phyloP scores from a whole-genome alignment of 1,140 invertebrate species.

The Leucophenga varia region DNA sequence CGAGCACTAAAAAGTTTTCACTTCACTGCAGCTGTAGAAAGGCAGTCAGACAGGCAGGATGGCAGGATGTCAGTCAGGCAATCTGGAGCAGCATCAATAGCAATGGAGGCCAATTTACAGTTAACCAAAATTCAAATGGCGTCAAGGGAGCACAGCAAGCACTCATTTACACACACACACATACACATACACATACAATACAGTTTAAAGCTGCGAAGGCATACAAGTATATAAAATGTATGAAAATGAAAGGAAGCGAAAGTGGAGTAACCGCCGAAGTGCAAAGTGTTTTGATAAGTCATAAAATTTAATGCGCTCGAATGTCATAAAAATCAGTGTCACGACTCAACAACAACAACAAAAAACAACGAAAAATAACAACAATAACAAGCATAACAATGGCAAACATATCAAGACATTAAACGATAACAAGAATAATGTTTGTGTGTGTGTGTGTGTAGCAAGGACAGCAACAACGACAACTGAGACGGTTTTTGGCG shows the following conservation, averaged over 20 bases:
- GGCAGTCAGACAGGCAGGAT: background rate
- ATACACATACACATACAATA: too few relatives aligned
- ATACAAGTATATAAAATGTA: too few relatives aligned
- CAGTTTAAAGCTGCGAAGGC: too few relatives aligned
- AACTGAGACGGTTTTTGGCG: too few relatives aligned
- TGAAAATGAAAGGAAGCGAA: too few relatives aligned
- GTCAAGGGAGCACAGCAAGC: background rate
- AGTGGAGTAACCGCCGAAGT: slow-evolving; percentile 13
- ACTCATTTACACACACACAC: too few relatives aligned
- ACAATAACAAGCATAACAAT: too few relatives aligned
- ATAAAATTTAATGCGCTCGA: slow-evolving; percentile 44
- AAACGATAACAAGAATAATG: too few relatives aligned
- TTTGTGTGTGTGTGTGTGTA: too few relatives aligned
- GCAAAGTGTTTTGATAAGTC: slow-evolving; percentile 48
- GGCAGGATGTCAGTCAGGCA: slow-evolving; percentile 44
- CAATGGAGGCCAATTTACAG: slow-evolving; percentile 45
- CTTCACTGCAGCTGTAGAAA: slow-evolving; percentile 15
- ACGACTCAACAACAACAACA: slow-evolving; percentile 17
- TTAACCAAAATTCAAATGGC: slow-evolving; percentile 49
- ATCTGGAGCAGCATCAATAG: slow-evolving; percentile 38
- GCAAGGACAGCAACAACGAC: too few relatives aligned
- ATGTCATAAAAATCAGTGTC: slow-evolving; percentile 47
- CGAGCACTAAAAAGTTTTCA: background rate
- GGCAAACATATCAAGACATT: too few relatives aligned
- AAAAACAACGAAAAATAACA: too few relatives aligned